phyloP scores from a whole-genome alignment of 2,888 invertebrate species.

The Artemia sinica region DNA sequence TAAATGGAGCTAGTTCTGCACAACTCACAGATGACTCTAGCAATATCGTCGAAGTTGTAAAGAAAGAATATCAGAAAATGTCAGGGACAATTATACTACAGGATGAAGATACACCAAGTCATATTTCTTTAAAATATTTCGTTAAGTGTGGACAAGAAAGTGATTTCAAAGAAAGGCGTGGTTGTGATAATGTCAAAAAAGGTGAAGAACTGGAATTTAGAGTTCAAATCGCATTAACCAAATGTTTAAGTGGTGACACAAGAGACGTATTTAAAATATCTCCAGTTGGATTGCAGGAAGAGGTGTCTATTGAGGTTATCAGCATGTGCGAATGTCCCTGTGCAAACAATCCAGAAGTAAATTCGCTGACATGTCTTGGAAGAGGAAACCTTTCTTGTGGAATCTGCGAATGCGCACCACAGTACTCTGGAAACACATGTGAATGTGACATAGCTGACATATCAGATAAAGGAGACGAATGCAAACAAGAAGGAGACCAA shows the following conservation, averaged over 20 bases:
- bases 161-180: too few relatives aligned
- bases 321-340: background rate
- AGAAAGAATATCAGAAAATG: constrained; percentile 18
- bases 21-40: constrained; percentile 19
- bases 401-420: background rate
- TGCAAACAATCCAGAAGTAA: background rate
- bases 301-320: background rate
- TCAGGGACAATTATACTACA: background rate
- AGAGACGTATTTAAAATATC: background rate
- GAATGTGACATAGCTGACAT: background rate
- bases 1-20: constrained; percentile 18
- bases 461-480: background rate
- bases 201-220: background rate
- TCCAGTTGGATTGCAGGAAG: constrained; percentile 7
- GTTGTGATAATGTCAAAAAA: background rate
- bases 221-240: background rate
- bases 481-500: background rate
- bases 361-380: background rate
- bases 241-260: background rate
- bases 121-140: background rate
- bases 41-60: constrained; percentile 20
- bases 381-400: background rate
- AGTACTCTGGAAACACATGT: background rate
- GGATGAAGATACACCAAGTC: background rate
- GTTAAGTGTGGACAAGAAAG: background rate